Conservation (phyloP, 2,888 invertebrate species). For the Conus canariensis region DNA sequence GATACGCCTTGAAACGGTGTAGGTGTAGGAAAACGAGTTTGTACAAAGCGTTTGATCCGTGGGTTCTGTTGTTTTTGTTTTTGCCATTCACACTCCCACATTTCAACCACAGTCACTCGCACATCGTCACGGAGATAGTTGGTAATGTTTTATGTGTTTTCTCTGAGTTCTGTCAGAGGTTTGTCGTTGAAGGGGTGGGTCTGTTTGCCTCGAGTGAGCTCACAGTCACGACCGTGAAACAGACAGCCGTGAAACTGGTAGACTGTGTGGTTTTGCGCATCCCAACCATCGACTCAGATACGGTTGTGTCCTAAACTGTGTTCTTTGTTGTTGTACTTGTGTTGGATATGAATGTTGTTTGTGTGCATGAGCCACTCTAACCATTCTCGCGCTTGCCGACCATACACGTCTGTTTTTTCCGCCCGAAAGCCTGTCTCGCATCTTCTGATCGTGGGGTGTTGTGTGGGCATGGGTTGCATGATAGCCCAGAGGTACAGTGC, state of each 20-base stretch:
- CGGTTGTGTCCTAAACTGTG: not conserved
- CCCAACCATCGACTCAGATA: constrained; percentile 14
- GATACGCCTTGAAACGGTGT: too few species aligned
- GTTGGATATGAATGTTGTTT: not conserved
- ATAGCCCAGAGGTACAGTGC: not conserved
- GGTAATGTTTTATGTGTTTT: too few species aligned
- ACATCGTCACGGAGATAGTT: too few species aligned
- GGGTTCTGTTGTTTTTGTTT: too few species aligned
- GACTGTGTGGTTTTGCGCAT: not conserved
- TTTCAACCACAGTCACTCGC: too few species aligned
- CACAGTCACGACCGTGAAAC: constrained; percentile 25
- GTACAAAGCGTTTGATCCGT: too few species aligned
- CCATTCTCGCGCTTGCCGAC: constrained; percentile 6
- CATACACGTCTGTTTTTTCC: not conserved
- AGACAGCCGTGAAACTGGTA: constrained; percentile 24
- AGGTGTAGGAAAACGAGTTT: too few species aligned
- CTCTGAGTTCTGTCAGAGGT: too few species aligned
- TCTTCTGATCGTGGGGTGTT: too few species aligned
- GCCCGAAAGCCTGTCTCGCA: not conserved
- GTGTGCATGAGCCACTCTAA: not conserved
- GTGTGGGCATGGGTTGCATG: too few species aligned
- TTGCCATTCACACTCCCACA: too few species aligned
- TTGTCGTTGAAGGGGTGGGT: not conserved
- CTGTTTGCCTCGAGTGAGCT: not conserved
- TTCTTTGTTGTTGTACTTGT: constrained; percentile 22